Conservation (phyloP, 1,140 invertebrate species). For the Hycleus phaleratus region DNA sequence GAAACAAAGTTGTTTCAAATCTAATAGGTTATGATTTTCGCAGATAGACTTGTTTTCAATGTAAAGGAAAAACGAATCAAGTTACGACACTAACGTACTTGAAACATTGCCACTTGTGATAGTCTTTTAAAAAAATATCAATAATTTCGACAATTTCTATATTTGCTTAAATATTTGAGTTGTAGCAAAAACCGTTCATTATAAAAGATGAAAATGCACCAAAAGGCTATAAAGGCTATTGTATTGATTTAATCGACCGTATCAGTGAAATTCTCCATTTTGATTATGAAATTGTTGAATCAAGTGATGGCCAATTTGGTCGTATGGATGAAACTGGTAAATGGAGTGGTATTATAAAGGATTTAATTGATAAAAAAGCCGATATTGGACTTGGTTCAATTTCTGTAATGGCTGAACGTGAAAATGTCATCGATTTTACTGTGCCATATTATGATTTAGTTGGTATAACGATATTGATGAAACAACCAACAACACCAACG, state of each 20-base stretch:
- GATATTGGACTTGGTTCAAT: constrained; percentile 83
- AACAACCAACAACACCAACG: constrained; percentile 67
- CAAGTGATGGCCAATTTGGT: constrained; percentile 73
- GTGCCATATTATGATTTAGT: constrained; percentile 94
- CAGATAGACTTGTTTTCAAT: too few species aligned
- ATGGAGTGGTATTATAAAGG: constrained; percentile 90
- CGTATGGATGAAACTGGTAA: constrained; percentile 76
- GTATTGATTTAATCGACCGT: constrained; percentile 83
- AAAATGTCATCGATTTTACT: constrained; percentile 91
- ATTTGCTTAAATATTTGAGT: constrained; percentile 4
- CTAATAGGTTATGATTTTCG: too few species aligned
- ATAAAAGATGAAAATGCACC: constrained; percentile 58
- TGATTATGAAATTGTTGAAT: constrained; percentile 78
- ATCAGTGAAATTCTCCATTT: constrained; percentile 78
- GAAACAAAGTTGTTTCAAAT: too few species aligned
- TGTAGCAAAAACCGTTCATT: constrained; percentile 82
- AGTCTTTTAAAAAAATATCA: too few species aligned
- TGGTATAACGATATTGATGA: constrained; percentile 88
- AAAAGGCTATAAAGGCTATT: constrained; percentile 78
- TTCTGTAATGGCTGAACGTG: constrained; percentile 89
- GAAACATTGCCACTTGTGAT: too few species aligned
- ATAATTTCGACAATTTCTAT: not conserved
- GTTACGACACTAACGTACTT: too few species aligned
- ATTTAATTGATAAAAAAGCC: constrained; percentile 82
- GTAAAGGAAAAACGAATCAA: too few species aligned